Conservation (phyloP, 1,140 invertebrate species). For the Cotesia typhae region DNA sequence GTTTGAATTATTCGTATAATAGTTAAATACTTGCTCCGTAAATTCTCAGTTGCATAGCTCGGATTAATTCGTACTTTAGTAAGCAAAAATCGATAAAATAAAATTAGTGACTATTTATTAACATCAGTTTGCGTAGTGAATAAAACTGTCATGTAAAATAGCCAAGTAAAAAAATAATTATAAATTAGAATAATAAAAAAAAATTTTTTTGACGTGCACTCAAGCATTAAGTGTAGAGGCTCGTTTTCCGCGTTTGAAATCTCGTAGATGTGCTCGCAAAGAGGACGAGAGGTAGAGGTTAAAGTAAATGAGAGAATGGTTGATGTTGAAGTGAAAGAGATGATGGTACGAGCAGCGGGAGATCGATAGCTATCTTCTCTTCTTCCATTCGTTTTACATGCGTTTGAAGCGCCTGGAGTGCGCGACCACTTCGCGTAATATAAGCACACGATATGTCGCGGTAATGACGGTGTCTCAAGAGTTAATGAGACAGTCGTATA, state of each 20-base stretch:
- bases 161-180: background rate
- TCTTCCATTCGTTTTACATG: conserved; percentile 41
- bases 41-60: no score
- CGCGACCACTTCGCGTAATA: conserved; percentile 26
- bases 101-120: background rate
- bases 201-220: conserved; percentile 23
- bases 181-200: conserved; percentile 8
- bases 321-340: conserved; percentile 17
- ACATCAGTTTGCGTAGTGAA: background rate
- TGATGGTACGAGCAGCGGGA: conserved; percentile 34
- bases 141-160: conserved; percentile 8
- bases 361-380: conserved; percentile 43
- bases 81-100: background rate
- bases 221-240: conserved; percentile 20
- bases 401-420: conserved; percentile 44
- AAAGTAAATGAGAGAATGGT: conserved; percentile 25
- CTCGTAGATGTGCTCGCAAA: background rate
- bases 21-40: no score
- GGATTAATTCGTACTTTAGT: no score
- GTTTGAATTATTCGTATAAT: background rate
- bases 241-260: conserved; percentile 29
- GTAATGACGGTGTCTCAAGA: conserved; percentile 45
- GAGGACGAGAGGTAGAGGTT: background rate
- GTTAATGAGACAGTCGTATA: conserved; percentile 42
- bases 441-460: conserved; percentile 30